Conservation (phyloP, 2,113 vertebrate genomes). For the Cygnus buccinator region DNA sequence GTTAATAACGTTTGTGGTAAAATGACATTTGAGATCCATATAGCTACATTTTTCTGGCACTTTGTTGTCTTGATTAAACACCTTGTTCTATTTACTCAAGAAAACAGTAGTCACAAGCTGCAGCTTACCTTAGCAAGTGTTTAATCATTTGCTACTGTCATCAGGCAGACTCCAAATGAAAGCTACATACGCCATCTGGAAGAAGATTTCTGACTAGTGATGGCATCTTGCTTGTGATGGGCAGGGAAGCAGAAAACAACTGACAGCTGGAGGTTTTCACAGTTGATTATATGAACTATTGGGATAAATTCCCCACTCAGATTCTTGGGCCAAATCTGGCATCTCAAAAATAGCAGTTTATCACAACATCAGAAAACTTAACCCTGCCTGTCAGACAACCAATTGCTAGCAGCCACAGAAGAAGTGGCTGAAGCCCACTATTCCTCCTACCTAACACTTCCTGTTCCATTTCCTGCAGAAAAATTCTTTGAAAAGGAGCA, state of each 20-base stretch:
- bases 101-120: constrained; percentile 16
- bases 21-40: background rate
- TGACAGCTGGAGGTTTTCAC: constrained; percentile 20
- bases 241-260: constrained; percentile 14
- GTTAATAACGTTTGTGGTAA: background rate
- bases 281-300: background rate
- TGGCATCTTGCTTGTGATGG: constrained; percentile 4
- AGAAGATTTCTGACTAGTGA: background rate
- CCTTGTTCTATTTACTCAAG: constrained; percentile 46
- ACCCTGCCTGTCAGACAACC: background rate
- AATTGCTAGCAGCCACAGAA: background rate
- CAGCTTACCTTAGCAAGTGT: background rate
- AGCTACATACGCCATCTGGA: background rate
- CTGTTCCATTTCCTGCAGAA: background rate
- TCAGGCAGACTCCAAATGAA: constrained; percentile 7
- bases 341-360: background rate
- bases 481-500: background rate
- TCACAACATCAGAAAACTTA: background rate
- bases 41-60: constrained; percentile 45
- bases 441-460: background rate
- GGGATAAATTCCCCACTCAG: background rate
- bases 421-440: background rate
- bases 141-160: constrained; percentile 11
- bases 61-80: constrained; percentile 50
- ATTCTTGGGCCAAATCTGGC: background rate